Evolutionary conservation across 2,113 vertebrate species (phyloP).

Genomic region (Grammomys dolichurus): DNA sequence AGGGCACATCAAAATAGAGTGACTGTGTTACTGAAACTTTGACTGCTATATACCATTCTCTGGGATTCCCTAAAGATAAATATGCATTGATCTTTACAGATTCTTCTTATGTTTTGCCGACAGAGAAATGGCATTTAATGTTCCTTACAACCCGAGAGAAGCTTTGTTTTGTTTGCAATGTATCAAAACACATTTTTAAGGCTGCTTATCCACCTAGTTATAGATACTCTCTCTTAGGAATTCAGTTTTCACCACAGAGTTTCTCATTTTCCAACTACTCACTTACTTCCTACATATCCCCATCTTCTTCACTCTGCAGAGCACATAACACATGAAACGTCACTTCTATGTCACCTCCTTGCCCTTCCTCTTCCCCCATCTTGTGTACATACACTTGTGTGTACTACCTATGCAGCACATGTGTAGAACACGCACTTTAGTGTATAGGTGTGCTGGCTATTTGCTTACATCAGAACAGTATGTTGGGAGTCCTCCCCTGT

Average conservation of each 20-base stretch:
- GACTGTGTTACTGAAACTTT: neutral
- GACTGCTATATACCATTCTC: neutral
- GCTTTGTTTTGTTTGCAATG: neutral
- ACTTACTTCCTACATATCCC: neutral
- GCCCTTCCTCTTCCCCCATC: neutral
- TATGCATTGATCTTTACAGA: neutral
- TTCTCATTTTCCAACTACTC: neutral
- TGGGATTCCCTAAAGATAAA: slow-evolving; percentile 35
- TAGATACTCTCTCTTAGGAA: neutral
- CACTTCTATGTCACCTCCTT: neutral
- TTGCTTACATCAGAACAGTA: neutral
- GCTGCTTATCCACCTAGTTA: neutral
- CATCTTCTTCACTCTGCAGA: neutral
- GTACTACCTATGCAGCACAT: too few species aligned
- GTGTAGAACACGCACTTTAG: neutral
- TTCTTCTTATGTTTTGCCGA: slow-evolving; percentile 9
- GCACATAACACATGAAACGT: rapidly evolving
- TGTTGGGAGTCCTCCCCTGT: neutral
- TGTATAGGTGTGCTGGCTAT: neutral
- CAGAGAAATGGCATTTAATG: neutral
- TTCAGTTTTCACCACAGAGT: slow-evolving; percentile 18
- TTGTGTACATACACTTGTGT: neutral
- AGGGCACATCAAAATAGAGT: neutral
- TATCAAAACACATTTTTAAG: neutral
- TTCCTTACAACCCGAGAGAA: neutral